Conservation (phyloP, 2,888 invertebrate species). For the Ecdyonurus torrentis region DNA sequence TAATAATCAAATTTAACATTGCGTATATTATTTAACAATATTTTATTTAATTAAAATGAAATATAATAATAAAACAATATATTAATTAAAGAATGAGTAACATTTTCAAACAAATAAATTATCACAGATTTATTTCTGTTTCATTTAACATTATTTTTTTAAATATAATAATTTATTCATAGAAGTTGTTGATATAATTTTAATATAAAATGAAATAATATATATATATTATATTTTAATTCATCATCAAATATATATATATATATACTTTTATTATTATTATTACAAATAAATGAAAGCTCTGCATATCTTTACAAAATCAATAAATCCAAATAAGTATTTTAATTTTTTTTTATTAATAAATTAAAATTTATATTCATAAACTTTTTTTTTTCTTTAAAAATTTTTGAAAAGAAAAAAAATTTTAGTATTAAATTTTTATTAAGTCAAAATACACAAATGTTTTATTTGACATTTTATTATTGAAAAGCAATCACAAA, state of each 20-base stretch:
- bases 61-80: too few relatives aligned
- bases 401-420: not conserved
- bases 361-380: not conserved
- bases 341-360: not conserved
- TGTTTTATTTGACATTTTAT: too few relatives aligned
- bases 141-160: not conserved
- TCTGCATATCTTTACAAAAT: not conserved
- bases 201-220: not conserved
- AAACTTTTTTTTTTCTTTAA: not conserved
- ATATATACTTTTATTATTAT: not conserved
- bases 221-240: not conserved
- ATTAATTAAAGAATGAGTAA: too few relatives aligned
- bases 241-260: not conserved
- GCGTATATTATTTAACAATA: too few relatives aligned
- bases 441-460: too few relatives aligned
- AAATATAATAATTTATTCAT: not conserved
- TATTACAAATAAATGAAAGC: not conserved
- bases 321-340: not conserved
- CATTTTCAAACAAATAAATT: too few relatives aligned
- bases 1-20: too few relatives aligned
- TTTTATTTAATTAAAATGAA: too few relatives aligned
- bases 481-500: not conserved
- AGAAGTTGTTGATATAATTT: too few relatives aligned
- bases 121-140: too few relatives aligned
- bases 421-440: too few relatives aligned